These are phyloP conservation scores for Struthidea cinerea DNA, from an alignment of 2,113 vertebrate species.

Conservation along the genomic window DNA sequence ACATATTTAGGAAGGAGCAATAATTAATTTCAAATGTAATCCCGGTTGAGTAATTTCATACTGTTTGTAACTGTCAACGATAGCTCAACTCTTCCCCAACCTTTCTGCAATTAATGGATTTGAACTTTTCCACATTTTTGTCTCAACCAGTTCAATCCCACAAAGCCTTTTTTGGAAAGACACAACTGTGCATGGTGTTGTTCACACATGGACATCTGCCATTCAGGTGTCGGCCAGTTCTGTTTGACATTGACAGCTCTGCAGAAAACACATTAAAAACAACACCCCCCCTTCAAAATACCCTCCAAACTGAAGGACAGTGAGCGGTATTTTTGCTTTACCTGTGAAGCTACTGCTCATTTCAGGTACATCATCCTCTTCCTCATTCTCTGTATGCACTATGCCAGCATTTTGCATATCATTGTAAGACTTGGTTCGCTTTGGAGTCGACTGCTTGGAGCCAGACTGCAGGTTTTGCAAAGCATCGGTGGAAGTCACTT, in stretches of 20 bases:
- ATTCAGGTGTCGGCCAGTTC: not conserved
- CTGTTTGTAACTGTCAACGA: not conserved
- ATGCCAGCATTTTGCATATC: slow-evolving; percentile 99
- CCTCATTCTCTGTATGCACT: slow-evolving; percentile 89
- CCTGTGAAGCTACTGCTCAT: slow-evolving; percentile 99
- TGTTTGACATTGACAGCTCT: not conserved
- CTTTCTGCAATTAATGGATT: not conserved
- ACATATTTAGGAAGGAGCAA: not conserved
- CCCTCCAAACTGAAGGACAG: not conserved
- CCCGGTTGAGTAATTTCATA: not conserved
- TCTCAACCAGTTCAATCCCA: not conserved
- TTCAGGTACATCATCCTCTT: slow-evolving; percentile 95
- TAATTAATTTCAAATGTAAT: not conserved
- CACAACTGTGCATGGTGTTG: not conserved
- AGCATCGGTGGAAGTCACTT: slow-evolving; percentile 95
- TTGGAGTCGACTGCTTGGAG: slow-evolving; percentile 91
- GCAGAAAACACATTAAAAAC: not conserved
- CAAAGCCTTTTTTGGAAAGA: not conserved
- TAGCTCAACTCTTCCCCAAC: not conserved
- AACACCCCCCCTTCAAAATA: not conserved
- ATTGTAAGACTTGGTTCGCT: slow-evolving; percentile 97
- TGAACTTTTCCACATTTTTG: not conserved
- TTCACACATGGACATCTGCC: not conserved
- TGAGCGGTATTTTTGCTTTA: not conserved
- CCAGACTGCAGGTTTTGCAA: slow-evolving; percentile 87